Percentiles rank a stretch among this genome's conserved stretches.
Evolutionary conservation across 1,140 invertebrate genomes (phyloP).

Genomic region (Drosophila suzukii): DNA sequence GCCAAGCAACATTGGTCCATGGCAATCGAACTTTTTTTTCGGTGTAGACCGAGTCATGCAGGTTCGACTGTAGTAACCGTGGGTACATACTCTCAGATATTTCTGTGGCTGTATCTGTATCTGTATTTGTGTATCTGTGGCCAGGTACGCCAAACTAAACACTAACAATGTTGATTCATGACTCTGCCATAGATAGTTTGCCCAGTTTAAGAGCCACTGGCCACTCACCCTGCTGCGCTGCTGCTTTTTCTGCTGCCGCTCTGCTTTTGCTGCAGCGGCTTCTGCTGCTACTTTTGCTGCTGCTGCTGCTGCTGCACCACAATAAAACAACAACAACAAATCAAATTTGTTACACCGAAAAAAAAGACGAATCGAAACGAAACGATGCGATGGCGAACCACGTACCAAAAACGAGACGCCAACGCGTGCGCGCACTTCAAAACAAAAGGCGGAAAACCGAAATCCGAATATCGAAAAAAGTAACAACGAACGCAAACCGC

Average conservation of each 20-base stretch:
- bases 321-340: slow-evolving; percentile 37
- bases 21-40: not conserved
- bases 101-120: slow-evolving; percentile 12
- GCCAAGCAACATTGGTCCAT: too few relatives aligned
- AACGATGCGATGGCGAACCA: slow-evolving; percentile 10
- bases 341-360: slow-evolving; percentile 49
- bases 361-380: slow-evolving; percentile 10
- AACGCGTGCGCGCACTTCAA: slow-evolving; percentile 58
- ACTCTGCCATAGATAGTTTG: slow-evolving; percentile 33
- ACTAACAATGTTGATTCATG: slow-evolving; percentile 33
- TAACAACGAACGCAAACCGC: slow-evolving; percentile 18
- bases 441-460: slow-evolving; percentile 28
- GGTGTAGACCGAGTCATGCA: slow-evolving; percentile 6
- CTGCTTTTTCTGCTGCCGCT: not conserved
- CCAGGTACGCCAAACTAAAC: slow-evolving; percentile 15
- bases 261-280: not conserved
- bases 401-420: slow-evolving; percentile 34
- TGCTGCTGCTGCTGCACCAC: slow-evolving; percentile 25
- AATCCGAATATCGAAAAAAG: slow-evolving; percentile 1
- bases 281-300: not conserved
- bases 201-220: slow-evolving; percentile 35
- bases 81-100: slow-evolving; percentile 5
- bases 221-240: slow-evolving; percentile 28
- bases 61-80: slow-evolving; percentile 14
- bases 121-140: slow-evolving; percentile 15